These are phyloP conservation scores for Thomomys bottae DNA, from an alignment of 2,113 vertebrate genomes.

Conservation along the genomic window DNA sequence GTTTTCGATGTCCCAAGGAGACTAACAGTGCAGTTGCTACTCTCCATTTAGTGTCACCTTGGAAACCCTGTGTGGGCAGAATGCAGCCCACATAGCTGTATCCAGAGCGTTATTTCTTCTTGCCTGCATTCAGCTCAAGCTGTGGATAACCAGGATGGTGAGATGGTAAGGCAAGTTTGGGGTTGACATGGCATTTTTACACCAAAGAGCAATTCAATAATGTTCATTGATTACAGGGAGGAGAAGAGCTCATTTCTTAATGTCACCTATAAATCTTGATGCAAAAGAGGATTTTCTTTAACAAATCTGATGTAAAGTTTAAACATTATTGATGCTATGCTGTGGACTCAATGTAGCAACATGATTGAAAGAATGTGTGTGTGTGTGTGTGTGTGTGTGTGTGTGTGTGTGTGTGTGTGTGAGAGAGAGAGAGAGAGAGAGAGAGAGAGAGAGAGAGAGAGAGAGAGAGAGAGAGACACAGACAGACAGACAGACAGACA, in stretches of 20 bases:
- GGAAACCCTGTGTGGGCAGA: background rate
- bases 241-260: conserved; percentile 18
- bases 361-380: background rate
- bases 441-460: too few relatives aligned
- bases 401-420: too few relatives aligned
- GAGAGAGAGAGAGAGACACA: too few relatives aligned
- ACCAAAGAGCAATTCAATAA: background rate
- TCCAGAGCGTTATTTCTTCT: background rate
- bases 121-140: background rate
- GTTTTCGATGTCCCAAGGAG: conserved; percentile 30
- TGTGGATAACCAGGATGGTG: background rate
- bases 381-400: too few relatives aligned
- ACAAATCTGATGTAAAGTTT: background rate
- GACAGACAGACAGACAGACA: too few relatives aligned
- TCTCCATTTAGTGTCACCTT: background rate
- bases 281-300: background rate
- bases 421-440: too few relatives aligned
- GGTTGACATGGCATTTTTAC: background rate
- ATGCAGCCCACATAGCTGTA: background rate
- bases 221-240: background rate
- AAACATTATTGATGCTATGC: background rate
- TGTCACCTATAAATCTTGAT: background rate
- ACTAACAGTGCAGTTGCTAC: background rate
- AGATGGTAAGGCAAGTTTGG: background rate
- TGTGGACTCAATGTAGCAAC: background rate